Base-by-base conservation (phyloP, 1,140 invertebrate genomes). In the Rhynchophorus ferrugineus region DNA sequence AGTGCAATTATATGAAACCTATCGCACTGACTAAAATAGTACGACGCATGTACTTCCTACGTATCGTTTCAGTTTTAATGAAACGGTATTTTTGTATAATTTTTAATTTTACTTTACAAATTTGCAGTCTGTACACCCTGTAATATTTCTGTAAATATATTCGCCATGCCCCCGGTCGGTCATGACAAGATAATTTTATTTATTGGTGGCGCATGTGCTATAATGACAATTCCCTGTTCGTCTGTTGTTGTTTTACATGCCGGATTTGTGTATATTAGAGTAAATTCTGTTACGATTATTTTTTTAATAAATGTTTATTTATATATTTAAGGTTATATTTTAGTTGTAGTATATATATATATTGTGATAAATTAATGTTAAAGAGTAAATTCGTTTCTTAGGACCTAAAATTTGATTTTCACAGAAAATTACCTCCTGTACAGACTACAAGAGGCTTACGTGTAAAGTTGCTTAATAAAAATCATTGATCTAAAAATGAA, bases 21-120 rank as follows among this genome's bases (percentile, higher is more conserved):
- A n/a, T n/a, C n/a, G 24, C 24, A 29, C 24, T 29, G 24, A 29
- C n/a, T n/a, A n/a, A n/a, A n/a, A n/a, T 29, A 44, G 16, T 37
- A 16, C 56, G 52, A 53, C 54, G 52, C 56, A 57, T 62, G 60
- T 56, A 54, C 45, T 62, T 57, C 54, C 57, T 58, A 63, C 52
- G 42, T 60, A 52, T 55, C 63, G 58, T 71, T 67, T 67, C 69
- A 70, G 69, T 71, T 71, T 71, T 71, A 71, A 61, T 71, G 69
- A 68, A 59, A 65, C 61, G 65, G 52, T 42, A 57, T 63, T 64
- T 67, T 60, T 65, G 59, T 61, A 61, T 61, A 60, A 64, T 58
- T 57, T 61, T 63, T 56, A 59, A 64, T 65, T 61, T 62, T 62
- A 59, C 61, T 65, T 63, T 58, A 61, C 56, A 56, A 59, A 51